These are phyloP conservation scores for Clostera curtula DNA, from an alignment of 2,888 invertebrate species.

Conservation along the genomic window DNA sequence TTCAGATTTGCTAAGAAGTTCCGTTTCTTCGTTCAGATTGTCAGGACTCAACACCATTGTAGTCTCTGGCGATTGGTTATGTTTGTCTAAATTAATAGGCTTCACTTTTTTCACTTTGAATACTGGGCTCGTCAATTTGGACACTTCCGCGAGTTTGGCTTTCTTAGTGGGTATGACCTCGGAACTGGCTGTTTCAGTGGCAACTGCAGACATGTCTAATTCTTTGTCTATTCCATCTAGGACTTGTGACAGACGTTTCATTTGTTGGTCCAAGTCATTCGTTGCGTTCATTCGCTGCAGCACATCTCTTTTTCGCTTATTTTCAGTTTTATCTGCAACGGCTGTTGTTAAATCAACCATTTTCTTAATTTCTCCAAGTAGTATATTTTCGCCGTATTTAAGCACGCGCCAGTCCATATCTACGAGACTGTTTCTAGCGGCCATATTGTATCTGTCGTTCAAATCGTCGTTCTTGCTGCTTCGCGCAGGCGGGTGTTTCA, in stretches of 20 bases:
- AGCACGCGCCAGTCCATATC: constrained; percentile 69
- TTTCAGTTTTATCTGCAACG: constrained; percentile 37
- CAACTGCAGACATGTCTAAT: constrained; percentile 33
- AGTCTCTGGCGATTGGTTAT: constrained; percentile 17
- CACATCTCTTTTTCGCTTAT: constrained; percentile 39
- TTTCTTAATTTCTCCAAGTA: constrained; percentile 60
- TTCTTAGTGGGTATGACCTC: constrained; percentile 23
- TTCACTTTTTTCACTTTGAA: constrained; percentile 57
- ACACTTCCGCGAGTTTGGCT: constrained; percentile 29
- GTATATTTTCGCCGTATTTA: constrained; percentile 66
- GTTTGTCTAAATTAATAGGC: constrained; percentile 43
- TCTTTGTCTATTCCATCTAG: constrained; percentile 58
- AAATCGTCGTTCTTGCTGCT: constrained; percentile 40
- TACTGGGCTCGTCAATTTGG: constrained; percentile 45
- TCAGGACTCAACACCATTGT: constrained; percentile 31
- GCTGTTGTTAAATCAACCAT: constrained; percentile 51
- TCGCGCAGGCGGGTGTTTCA: constrained; percentile 35
- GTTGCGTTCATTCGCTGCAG: constrained; percentile 40
- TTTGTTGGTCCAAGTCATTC: constrained; percentile 59
- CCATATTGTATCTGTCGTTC: constrained; percentile 54
- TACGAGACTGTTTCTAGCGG: constrained; percentile 52
- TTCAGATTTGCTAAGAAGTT: constrained; percentile 35
- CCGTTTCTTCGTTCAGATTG: constrained; percentile 39
- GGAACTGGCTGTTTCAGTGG: constrained; percentile 24
- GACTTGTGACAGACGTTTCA: constrained; percentile 60